Evolutionary conservation across 2,888 invertebrate species (phyloP).

Genomic region (Oxyteleia sp.): DNA sequence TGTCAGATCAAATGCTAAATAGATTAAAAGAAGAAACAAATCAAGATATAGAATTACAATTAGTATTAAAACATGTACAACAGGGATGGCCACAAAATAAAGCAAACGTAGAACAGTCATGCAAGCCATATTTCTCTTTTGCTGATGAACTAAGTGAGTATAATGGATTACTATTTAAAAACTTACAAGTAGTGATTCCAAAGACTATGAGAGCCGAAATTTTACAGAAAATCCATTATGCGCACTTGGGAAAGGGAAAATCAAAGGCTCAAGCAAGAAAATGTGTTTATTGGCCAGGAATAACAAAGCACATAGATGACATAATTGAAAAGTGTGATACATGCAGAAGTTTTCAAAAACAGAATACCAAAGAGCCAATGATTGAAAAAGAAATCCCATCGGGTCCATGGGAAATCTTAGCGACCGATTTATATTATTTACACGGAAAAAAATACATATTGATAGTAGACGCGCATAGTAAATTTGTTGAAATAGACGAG

Average conservation of each 20-base stretch:
- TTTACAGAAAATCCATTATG: conserved; percentile 61
- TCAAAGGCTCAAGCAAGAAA: conserved; percentile 63
- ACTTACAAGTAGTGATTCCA: conserved; percentile 64
- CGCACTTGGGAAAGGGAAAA: conserved; percentile 67
- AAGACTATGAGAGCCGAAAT: conserved; percentile 47
- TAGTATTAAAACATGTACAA: conserved; percentile 45
- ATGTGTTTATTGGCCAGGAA: conserved; percentile 66
- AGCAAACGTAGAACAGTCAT: conserved; percentile 41
- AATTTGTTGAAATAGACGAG: conserved; percentile 21
- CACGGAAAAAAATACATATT: conserved; percentile 72
- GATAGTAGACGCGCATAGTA: conserved; percentile 74
- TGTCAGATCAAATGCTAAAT: conserved; percentile 52
- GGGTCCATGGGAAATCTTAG: conserved; percentile 59
- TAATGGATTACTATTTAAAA: conserved; percentile 67
- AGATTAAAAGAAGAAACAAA: conserved; percentile 61
- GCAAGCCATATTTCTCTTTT: conserved; percentile 66
- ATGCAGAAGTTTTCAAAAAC: conserved; percentile 36
- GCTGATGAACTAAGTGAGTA: conserved; percentile 54
- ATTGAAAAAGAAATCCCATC: conserved; percentile 59
- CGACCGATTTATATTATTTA: conserved; percentile 65
- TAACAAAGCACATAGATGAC: conserved; percentile 61
- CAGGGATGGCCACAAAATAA: conserved; percentile 72
- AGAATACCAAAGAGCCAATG: conserved; percentile 65
- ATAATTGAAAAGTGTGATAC: conserved; percentile 39
- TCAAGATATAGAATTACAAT: conserved; percentile 55